These are phyloP conservation scores for Cerceris ruficornis DNA, from an alignment of 2,888 invertebrate genomes.

Conservation along the genomic window DNA sequence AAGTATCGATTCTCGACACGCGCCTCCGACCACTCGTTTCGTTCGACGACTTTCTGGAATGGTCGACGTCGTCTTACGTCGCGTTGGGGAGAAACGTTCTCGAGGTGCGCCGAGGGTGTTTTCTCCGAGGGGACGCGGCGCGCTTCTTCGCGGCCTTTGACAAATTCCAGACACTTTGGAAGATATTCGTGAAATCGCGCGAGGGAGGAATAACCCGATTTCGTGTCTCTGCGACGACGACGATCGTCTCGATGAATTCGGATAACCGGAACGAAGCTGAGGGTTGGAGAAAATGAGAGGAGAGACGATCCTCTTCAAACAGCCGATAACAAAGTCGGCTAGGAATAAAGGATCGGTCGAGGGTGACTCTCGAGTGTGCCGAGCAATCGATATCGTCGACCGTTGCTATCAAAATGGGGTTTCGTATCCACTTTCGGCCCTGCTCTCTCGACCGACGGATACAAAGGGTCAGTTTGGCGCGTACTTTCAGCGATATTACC, in stretches of 20 bases:
- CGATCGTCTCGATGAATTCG: conserved; percentile 2
- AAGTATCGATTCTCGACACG: conserved; percentile 16
- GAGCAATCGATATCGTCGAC: conserved; percentile 58
- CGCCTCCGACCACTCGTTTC: conserved; percentile 4
- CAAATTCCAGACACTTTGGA: too few relatives aligned
- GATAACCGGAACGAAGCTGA: conserved; percentile 31
- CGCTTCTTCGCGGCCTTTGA: too few relatives aligned
- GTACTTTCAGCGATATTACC: neutral
- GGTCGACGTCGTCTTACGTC: neutral
- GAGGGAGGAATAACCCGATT: too few relatives aligned
- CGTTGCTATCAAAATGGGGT: neutral
- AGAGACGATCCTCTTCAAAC: conserved; percentile 37
- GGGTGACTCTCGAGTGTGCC: conserved; percentile 45
- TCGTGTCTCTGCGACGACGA: too few relatives aligned
- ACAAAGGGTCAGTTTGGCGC: conserved; percentile 1
- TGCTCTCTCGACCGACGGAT: neutral
- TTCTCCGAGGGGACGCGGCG: too few relatives aligned
- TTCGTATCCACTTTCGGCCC: conserved; percentile 18
- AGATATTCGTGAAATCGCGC: too few relatives aligned
- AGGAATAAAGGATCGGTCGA: conserved; percentile 59
- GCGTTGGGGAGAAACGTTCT: neutral
- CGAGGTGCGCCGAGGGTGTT: neutral
- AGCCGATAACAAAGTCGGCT: conserved; percentile 62
- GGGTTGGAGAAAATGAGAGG: conserved; percentile 49
- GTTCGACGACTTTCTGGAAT: neutral